phyloP scores from a whole-genome alignment of 2,797 vertebrate genomes.

The Cossypha caffra region DNA sequence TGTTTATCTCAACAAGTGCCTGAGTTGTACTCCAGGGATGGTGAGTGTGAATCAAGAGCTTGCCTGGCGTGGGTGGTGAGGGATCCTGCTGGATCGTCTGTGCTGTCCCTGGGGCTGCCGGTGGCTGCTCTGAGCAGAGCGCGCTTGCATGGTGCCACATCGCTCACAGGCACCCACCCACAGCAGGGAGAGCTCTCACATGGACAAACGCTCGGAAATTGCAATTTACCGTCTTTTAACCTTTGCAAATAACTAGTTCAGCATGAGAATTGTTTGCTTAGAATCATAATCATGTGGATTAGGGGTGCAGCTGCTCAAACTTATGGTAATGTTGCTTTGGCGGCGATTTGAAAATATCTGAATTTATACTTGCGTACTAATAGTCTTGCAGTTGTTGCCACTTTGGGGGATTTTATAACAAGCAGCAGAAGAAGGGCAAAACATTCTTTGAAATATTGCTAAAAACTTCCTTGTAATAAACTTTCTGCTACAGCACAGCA shows the following conservation, averaged over 20 bases:
- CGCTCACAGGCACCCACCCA: fast-evolving
- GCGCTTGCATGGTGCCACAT: fast-evolving
- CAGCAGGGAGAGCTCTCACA: background rate
- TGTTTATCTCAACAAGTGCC: background rate
- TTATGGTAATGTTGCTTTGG: background rate
- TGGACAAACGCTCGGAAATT: background rate
- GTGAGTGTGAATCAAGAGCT: background rate
- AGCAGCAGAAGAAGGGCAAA: background rate
- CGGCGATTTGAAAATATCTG: background rate
- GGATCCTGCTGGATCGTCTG: background rate
- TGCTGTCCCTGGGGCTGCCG: background rate
- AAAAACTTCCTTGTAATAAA: background rate
- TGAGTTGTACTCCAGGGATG: background rate
- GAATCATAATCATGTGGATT: background rate
- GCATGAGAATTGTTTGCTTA: background rate
- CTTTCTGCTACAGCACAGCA: background rate
- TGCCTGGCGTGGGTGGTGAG: background rate
- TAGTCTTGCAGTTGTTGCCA: background rate
- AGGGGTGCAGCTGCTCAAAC: background rate
- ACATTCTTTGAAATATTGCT: background rate
- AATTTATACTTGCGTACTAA: background rate
- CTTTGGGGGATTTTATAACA: background rate
- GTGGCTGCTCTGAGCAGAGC: background rate
- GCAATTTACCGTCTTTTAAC: fast-evolving
- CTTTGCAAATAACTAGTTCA: background rate